phyloP scores from a whole-genome alignment of 2,888 invertebrate species.

The Archips crataeganus region DNA sequence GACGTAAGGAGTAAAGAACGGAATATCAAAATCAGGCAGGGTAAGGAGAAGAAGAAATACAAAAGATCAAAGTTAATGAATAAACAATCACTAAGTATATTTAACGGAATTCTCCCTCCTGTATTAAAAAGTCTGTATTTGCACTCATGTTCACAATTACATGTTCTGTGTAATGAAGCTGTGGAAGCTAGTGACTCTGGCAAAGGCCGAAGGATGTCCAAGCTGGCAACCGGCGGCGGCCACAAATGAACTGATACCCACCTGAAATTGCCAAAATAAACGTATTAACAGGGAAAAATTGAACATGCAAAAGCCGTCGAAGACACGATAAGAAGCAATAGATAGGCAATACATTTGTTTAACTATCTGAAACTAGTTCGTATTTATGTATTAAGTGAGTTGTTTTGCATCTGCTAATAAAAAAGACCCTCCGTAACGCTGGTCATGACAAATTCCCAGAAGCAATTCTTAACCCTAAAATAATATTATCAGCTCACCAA shows the following conservation, averaged over 20 bases:
- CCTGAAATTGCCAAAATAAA: slow-evolving; percentile 47
- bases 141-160: slow-evolving; percentile 41
- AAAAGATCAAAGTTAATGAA: background rate
- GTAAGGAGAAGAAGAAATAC: background rate
- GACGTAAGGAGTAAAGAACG: too few relatives aligned
- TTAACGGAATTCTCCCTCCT: background rate
- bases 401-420: background rate
- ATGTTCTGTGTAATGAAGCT: slow-evolving; percentile 58
- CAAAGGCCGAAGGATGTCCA: slow-evolving; percentile 65
- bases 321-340: too few relatives aligned
- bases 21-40: background rate
- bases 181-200: slow-evolving; percentile 63
- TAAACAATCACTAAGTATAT: background rate
- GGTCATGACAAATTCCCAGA: too few relatives aligned
- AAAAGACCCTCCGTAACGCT: background rate
- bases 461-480: background rate
- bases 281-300: background rate
- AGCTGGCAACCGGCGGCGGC: slow-evolving; percentile 58
- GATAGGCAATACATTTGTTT: too few relatives aligned
- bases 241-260: slow-evolving; percentile 69
- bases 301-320: too few relatives aligned
- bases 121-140: background rate
- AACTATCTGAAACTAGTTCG: too few relatives aligned
- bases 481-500: slow-evolving; percentile 27
- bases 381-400: background rate